Percentiles rank a stretch among this genome's conserved stretches.
Evolutionary conservation across 2,113 vertebrate species (phyloP).

Genomic region (Stomatorhinus ivindoensis): DNA sequence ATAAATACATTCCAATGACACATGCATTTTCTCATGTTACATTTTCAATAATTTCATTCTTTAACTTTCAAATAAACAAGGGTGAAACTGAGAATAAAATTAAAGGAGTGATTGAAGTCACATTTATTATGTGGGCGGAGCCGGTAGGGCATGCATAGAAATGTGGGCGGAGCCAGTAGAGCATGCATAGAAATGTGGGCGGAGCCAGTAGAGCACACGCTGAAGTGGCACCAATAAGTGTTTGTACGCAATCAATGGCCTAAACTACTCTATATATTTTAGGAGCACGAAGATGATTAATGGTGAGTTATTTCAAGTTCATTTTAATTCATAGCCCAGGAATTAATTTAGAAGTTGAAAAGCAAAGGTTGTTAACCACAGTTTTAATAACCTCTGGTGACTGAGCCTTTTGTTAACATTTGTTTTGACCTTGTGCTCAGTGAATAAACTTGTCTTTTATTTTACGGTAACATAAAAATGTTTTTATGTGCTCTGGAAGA

Average conservation of each 20-base stretch:
- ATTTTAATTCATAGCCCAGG: neutral
- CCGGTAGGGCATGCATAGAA: accelerated
- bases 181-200: neutral
- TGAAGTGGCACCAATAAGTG: neutral
- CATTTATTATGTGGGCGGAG: neutral
- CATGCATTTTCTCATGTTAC: neutral
- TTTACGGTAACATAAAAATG: neutral
- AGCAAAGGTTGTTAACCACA: neutral
- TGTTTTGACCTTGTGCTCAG: neutral
- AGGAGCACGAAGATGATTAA: neutral
- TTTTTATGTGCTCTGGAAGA: neutral
- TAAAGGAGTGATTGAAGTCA: neutral
- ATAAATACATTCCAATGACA: neutral
- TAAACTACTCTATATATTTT: neutral
- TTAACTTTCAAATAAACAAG: neutral
- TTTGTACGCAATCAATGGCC: neutral
- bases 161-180: neutral
- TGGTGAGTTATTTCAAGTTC: neutral
- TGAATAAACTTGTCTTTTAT: neutral
- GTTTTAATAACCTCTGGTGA: neutral
- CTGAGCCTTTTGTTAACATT: neutral
- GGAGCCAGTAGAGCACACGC: neutral
- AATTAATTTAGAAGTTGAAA: neutral
- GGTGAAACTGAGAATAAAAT: neutral
- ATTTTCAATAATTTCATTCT: neutral